A percentile compares a stretch with the other conserved stretches of the same genome.
Conservation (phyloP, 2,113 vertebrate species). For the Tapirus terrestris region DNA sequence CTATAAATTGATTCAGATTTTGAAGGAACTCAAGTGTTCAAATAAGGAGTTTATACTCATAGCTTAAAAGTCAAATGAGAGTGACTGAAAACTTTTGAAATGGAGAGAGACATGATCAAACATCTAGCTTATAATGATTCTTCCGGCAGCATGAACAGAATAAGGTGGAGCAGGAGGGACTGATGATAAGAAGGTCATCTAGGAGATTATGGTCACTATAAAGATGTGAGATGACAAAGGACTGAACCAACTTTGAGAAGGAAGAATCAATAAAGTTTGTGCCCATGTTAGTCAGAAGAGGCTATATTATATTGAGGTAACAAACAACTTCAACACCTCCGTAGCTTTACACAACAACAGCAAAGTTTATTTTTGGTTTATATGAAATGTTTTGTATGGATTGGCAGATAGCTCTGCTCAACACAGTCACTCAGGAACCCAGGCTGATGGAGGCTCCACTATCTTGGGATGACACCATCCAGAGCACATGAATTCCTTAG, state of each 20-base stretch:
- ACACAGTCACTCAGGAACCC: background rate
- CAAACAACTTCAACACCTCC: background rate
- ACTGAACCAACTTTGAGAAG: background rate
- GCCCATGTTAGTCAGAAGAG: background rate
- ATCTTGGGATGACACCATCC: background rate
- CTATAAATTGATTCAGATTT: background rate
- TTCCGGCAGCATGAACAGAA: background rate
- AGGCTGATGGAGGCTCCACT: background rate
- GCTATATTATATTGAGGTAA: rapidly evolving
- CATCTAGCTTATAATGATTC: background rate
- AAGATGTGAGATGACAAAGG: background rate
- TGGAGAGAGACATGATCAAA: background rate
- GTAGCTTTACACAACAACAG: background rate
- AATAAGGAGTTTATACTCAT: background rate
- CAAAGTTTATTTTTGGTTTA: background rate
- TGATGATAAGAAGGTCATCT: rapidly evolving
- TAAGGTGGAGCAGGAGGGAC: too few species aligned
- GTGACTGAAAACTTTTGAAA: background rate
- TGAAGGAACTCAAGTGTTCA: background rate
- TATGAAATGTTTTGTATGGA: too few species aligned
- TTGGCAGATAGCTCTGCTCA: background rate
- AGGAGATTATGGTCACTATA: rapidly evolving
- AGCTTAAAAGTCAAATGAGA: background rate
- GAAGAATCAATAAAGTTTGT: background rate
- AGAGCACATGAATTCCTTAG: background rate